Conservation (phyloP, 2,113 vertebrate genomes). For the Eudyptes chrysolophus region DNA sequence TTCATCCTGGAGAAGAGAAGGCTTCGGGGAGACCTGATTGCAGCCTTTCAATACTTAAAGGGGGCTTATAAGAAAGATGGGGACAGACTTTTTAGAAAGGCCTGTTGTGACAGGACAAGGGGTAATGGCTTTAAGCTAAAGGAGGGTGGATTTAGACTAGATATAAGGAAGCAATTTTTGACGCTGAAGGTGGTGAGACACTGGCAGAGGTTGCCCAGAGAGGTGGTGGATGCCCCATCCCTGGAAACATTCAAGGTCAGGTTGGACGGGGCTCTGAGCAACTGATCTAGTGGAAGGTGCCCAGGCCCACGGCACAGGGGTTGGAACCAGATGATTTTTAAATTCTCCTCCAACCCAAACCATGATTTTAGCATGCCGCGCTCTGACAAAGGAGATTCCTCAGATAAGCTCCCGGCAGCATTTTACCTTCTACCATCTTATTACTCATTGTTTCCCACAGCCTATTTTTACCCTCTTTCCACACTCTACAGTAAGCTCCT, state of each 20-base stretch:
- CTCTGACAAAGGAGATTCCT: not conserved
- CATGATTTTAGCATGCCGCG: not conserved
- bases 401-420: not conserved
- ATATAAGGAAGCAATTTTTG: not conserved
- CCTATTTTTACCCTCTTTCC: not conserved
- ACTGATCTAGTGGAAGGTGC: not conserved
- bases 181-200: rapidly evolving
- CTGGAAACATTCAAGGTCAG: not conserved
- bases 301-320: rapidly evolving
- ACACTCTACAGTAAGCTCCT: not conserved
- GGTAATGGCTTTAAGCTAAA: not conserved
- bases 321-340: not conserved
- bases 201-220: not conserved
- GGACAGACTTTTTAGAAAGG: no score
- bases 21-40: rapidly evolving
- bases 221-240: not conserved
- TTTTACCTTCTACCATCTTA: not conserved
- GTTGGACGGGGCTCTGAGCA: not conserved
- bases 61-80: not conserved
- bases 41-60: not conserved
- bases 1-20: not conserved
- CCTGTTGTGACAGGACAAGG: rapidly evolving
- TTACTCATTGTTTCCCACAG: not conserved
- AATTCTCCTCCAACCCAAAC: not conserved
- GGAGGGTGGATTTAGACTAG: no score